Percentiles rank a stretch among this genome's conserved stretches.
phyloP scores from a whole-genome alignment of 2,888 invertebrate genomes.

The Leucoma salicis region DNA sequence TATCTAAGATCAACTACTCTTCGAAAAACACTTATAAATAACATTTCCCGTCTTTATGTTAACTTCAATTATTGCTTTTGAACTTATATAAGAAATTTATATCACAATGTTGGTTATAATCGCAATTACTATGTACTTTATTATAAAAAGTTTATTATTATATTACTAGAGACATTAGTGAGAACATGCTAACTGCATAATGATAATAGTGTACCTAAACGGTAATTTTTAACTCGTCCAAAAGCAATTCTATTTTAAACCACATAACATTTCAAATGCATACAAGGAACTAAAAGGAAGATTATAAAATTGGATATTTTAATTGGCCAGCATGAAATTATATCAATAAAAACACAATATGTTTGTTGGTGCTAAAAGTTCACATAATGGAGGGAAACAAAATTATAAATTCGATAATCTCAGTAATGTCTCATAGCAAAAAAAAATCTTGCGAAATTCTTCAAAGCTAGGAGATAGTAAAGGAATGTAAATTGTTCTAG shows the following conservation, averaged over 20 bases:
- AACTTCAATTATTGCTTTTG: conserved; percentile 51
- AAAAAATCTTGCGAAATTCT: not conserved
- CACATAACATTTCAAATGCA: not conserved
- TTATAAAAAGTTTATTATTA: too few species aligned
- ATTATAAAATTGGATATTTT: too few species aligned
- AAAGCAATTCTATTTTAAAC: not conserved
- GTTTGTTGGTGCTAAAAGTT: conserved; percentile 14
- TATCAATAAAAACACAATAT: too few species aligned
- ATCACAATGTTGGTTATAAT: conserved; percentile 40
- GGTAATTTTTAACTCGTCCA: not conserved
- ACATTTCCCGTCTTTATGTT: conserved; percentile 45
- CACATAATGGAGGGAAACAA: conserved; percentile 41
- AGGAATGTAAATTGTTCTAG: not conserved
- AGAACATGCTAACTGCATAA: too few species aligned
- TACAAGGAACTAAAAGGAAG: not conserved
- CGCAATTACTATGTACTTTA: conserved; percentile 33
- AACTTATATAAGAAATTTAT: conserved; percentile 31
- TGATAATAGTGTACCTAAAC: too few species aligned
- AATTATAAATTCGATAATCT: conserved; percentile 27
- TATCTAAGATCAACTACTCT: conserved; percentile 48
- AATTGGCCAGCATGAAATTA: too few species aligned
- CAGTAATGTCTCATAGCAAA: conserved; percentile 36
- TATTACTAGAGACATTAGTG: too few species aligned
- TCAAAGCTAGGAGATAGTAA: not conserved
- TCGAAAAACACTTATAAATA: conserved; percentile 40